Evolutionary conservation across 2,888 invertebrate species (phyloP).

Genomic region (Eristalinus sepulchralis): DNA sequence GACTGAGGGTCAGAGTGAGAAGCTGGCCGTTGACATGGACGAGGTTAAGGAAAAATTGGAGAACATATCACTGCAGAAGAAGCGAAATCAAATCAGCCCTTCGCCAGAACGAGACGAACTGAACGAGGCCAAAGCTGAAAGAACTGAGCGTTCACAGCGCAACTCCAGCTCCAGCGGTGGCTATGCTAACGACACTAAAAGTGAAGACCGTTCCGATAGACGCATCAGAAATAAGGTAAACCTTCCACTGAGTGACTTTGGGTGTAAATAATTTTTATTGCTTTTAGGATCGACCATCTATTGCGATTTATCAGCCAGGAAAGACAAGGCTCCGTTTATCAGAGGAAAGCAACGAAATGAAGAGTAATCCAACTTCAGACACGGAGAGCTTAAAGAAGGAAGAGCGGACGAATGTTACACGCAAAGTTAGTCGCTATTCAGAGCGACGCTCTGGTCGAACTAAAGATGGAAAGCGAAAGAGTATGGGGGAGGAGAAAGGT

Average conservation of each 20-base stretch:
- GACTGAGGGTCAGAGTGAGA: neutral
- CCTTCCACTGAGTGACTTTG: neutral
- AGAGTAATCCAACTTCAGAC: conserved; percentile 75
- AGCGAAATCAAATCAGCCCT: neutral
- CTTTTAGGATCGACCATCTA: conserved; percentile 90
- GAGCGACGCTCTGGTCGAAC: conserved; percentile 74
- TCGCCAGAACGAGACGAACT: conserved; percentile 42
- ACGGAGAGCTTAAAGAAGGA: conserved; percentile 75
- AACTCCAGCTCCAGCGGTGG: conserved; percentile 67
- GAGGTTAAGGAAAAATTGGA: conserved; percentile 64
- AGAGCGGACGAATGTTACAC: conserved; percentile 68
- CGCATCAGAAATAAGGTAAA: conserved; percentile 79
- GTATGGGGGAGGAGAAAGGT: conserved; percentile 28
- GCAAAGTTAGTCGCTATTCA: conserved; percentile 76
- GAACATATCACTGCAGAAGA: conserved; percentile 54
- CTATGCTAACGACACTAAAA: conserved; percentile 48
- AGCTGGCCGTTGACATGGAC: conserved; percentile 37
- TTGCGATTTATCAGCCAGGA: conserved; percentile 94
- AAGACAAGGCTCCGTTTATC: conserved; percentile 79
- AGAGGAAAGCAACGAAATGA: conserved; percentile 74
- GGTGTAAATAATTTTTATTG: neutral
- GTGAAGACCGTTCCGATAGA: conserved; percentile 46
- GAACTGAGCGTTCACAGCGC: conserved; percentile 43
- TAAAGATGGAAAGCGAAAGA: conserved; percentile 57
- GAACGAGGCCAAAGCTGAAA: conserved; percentile 30